These are phyloP conservation scores for Mionectes olivaceus DNA, from an alignment of 2,797 vertebrate species.

Conservation along the genomic window DNA sequence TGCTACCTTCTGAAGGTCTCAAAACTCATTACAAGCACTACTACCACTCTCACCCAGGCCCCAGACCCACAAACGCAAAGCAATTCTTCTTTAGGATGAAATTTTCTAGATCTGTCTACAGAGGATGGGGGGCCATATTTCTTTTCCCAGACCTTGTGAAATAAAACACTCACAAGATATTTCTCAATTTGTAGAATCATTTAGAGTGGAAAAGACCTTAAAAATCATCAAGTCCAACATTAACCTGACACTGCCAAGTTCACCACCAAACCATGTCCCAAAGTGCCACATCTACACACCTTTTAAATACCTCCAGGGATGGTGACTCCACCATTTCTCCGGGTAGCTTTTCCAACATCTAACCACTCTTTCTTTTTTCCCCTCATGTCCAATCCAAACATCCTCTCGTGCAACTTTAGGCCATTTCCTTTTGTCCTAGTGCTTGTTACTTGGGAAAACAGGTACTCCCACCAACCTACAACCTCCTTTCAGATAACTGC, in stretches of 20 bases:
- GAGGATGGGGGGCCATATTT: background rate
- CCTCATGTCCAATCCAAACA: background rate
- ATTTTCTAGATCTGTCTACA: background rate
- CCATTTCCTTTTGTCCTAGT: background rate
- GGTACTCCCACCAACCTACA: background rate
- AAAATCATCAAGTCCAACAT: background rate
- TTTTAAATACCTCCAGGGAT: background rate
- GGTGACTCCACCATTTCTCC: background rate
- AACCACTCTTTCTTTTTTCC: background rate
- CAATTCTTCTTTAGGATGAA: background rate
- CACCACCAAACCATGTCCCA: background rate
- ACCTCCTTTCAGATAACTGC: background rate
- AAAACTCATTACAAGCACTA: background rate
- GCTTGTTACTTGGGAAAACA: background rate
- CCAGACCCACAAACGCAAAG: background rate
- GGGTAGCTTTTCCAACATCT: background rate
- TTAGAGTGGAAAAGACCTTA: background rate
- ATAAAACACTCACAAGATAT: background rate
- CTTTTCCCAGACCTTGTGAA: background rate
- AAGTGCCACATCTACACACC: rapidly evolving
- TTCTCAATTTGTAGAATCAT: background rate
- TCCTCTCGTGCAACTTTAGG: background rate
- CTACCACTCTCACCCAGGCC: background rate
- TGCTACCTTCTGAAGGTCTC: background rate
- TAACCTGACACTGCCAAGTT: background rate